Evolutionary conservation across 2,113 vertebrate genomes (phyloP).

Genomic region (Grammomys surdaster): DNA sequence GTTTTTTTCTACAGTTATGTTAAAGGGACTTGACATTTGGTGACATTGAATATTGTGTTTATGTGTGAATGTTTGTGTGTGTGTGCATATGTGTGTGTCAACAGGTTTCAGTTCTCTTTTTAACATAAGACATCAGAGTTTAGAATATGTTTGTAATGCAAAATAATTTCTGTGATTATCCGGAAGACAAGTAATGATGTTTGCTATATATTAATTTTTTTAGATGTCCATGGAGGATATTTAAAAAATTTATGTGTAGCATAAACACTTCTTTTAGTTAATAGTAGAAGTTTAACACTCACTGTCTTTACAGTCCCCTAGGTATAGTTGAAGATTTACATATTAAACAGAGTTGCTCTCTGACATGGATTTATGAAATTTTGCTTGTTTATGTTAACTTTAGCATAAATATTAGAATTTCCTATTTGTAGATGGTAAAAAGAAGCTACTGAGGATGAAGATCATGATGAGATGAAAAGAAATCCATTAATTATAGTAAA

Average conservation of each 20-base stretch:
- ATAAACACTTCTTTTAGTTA: conserved; percentile 80
- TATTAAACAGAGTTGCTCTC: conserved; percentile 74
- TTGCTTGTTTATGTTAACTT: conserved; percentile 71
- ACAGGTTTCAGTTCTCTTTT: conserved; percentile 25
- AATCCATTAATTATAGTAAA: conserved; percentile 55
- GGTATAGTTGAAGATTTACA: conserved; percentile 76
- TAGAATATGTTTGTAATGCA: conserved; percentile 22
- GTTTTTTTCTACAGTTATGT: background rate
- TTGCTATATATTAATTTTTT: conserved; percentile 79
- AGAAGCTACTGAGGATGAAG: conserved; percentile 55
- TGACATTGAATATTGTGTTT: background rate
- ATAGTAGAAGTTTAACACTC: conserved; percentile 77
- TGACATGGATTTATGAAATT: conserved; percentile 78
- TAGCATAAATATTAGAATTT: conserved; percentile 57
- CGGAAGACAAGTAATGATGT: conserved; percentile 51
- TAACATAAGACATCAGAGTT: background rate
- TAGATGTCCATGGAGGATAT: conserved; percentile 77
- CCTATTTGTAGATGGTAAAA: conserved; percentile 61
- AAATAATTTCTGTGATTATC: conserved; percentile 67
- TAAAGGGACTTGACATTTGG: background rate
- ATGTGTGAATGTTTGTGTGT: background rate
- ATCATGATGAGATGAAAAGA: conserved; percentile 65
- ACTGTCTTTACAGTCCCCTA: conserved; percentile 74
- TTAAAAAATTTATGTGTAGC: conserved; percentile 71
- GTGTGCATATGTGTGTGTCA: background rate